Conservation (phyloP, 1,140 invertebrate genomes). For the Panulirus ornatus region DNA sequence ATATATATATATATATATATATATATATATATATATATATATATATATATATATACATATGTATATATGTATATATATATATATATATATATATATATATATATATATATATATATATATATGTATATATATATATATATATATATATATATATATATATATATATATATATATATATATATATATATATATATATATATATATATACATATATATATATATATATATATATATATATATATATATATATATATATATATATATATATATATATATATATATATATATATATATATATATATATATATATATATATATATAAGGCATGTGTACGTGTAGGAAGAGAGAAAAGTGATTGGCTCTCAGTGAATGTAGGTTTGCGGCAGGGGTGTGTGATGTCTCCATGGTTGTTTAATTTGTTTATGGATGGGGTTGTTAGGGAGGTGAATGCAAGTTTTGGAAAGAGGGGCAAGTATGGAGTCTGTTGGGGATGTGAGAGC, state of each 20-base stretch:
- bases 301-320: too few species aligned
- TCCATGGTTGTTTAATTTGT: too few species aligned
- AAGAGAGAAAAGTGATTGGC: too few species aligned
- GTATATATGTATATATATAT: neutral
- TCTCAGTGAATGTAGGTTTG: too few species aligned
- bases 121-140: conserved; percentile 11
- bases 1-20: conserved; percentile 14
- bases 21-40: conserved; percentile 14
- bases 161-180: conserved; percentile 14
- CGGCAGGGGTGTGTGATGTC: too few species aligned
- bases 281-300: conserved; percentile 14
- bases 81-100: conserved; percentile 14
- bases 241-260: conserved; percentile 14
- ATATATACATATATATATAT: conserved; percentile 11
- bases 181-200: conserved; percentile 14
- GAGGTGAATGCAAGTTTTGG: too few species aligned
- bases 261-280: conserved; percentile 14
- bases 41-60: conserved; percentile 11
- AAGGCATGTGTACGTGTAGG: too few species aligned
- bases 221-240: conserved; percentile 14
- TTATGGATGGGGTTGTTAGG: too few species aligned
- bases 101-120: conserved; percentile 14
- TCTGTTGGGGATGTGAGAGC: too few species aligned
- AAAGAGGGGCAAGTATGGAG: too few species aligned
- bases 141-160: conserved; percentile 14